Conservation (phyloP, 2,113 vertebrate genomes). For the Patagioenas fasciata region DNA sequence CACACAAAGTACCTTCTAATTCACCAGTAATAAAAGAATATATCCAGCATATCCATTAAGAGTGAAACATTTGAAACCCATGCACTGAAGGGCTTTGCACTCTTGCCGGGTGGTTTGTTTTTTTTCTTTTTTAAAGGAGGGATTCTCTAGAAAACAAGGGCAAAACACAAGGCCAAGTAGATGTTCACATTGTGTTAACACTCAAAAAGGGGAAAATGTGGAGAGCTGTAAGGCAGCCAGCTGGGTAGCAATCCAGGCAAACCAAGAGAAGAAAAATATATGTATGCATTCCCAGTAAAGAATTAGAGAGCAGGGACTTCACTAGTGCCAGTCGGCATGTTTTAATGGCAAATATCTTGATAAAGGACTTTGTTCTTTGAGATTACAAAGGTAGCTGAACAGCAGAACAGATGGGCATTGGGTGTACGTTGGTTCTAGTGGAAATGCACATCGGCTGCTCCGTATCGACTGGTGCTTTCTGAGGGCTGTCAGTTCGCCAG, state of each 20-base stretch:
- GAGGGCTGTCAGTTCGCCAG: slow-evolving; percentile 41
- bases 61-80: background rate
- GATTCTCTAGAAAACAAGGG: background rate
- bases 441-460: background rate
- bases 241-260: background rate
- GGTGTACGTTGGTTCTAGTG: background rate
- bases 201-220: background rate
- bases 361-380: background rate
- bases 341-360: background rate
- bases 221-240: background rate
- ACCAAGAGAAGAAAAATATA: background rate
- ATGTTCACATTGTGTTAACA: background rate
- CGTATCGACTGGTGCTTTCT: background rate
- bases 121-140: background rate
- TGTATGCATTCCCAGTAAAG: background rate
- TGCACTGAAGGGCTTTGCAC: fast-evolving
- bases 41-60: background rate
- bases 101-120: background rate
- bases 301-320: background rate
- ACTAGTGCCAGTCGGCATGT: background rate
- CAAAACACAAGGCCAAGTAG: background rate
- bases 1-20: background rate
- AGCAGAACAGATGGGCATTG: background rate
- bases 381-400: background rate
- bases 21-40: background rate